Conservation (phyloP, 1,140 invertebrate species). For the Melipona quadrifasciata region DNA sequence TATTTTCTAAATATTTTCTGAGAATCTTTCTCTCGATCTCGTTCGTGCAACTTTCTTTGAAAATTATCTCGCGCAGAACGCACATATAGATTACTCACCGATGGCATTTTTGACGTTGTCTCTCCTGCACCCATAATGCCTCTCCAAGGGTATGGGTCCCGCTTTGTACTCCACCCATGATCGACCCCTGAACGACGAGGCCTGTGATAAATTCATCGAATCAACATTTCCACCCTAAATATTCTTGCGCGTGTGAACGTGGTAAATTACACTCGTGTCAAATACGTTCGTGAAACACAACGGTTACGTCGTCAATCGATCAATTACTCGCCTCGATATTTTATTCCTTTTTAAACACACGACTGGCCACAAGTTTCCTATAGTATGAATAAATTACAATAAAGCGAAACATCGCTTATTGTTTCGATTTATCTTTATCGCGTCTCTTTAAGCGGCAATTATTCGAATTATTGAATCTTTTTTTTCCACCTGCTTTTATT, state of each 20-base stretch:
- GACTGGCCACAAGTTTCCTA: neutral
- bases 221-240: neutral
- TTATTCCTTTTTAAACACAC: neutral
- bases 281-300: neutral
- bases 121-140: conserved; percentile 79
- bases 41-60: too few species aligned
- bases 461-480: neutral
- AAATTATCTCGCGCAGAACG: neutral
- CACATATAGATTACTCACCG: conserved; percentile 69
- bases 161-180: conserved; percentile 79
- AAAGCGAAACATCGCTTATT: neutral
- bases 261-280: neutral
- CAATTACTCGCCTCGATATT: neutral
- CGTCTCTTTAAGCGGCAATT: neutral
- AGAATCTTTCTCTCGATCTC: too few species aligned
- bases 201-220: conserved; percentile 27
- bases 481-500: neutral
- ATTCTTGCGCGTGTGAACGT: neutral
- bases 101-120: conserved; percentile 76
- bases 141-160: conserved; percentile 79
- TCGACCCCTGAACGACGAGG: conserved; percentile 47
- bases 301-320: neutral
- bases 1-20: neutral
- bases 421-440: neutral
- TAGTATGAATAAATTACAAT: neutral